Base-by-base conservation (phyloP, 2,113 vertebrate genomes). In the Boulengeromyrus knoepffleri region DNA sequence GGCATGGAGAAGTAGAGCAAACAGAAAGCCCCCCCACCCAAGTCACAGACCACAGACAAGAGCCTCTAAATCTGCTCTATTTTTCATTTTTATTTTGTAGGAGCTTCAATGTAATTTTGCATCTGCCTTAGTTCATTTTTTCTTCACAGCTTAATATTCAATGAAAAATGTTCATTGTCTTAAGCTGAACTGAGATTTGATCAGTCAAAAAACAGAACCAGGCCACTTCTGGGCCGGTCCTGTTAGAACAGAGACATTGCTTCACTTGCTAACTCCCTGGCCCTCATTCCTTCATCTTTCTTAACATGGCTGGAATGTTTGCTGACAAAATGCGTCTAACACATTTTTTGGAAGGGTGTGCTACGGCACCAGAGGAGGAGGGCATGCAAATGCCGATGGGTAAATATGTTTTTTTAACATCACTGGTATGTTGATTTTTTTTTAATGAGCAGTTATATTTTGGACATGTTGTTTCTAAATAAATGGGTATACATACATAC, bases 401-500 rank as follows among this genome's bases (percentile, higher is more conserved):
- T 17, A 19, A 39, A 77, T 77, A 36, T 77, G 12, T 77, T 39
- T 66, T 88, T 90, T 90, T 90, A 8, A 80, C 49, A 53, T 52
- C 27, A 56, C 88, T 91, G 91, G 87, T 70, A 91, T 90, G 17
- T 42, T 90, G 91, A 93, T 92, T 89, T 92, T 87, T 52, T 53
- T 52, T 36, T 36, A 87, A 87, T 87, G 7, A 56, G 85, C 50
- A 87, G 85, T 87, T 93, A 49, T 90, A 89, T 90, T 93, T 93
- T 90, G 93, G 93, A 92, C 89, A 92, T 92, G 88, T 93, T 92
- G 91, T 90, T 39, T 15, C 84, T 84, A 88, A 92, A 91, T 91
- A 92, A 91, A 93, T 91, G 10, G 49, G 27, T 36, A 80, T 42
- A 92, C 10, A 13, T 86, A 89, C 87, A 91, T 89, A 90, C 42